phyloP scores from a whole-genome alignment of 2,797 vertebrate species.

The Mormyrops boulengeri region DNA sequence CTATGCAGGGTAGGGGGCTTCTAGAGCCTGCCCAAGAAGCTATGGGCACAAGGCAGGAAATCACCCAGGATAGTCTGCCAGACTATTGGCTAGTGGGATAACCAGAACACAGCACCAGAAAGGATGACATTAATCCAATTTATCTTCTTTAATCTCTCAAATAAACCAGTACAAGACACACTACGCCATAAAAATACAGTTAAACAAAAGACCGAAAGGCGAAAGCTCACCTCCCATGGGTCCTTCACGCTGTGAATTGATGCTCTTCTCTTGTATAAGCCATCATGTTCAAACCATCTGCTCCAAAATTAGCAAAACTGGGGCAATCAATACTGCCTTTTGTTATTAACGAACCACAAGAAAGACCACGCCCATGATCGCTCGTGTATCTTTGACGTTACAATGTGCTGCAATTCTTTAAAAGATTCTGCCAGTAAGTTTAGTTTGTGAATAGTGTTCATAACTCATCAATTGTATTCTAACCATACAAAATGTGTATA shows the following conservation, averaged over 20 bases:
- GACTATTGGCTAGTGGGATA: neutral
- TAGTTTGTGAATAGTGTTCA: neutral
- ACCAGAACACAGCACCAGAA: neutral
- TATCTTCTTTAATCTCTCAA: slow-evolving; percentile 12
- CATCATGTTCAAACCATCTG: neutral
- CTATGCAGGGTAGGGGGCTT: neutral
- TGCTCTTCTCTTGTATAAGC: neutral
- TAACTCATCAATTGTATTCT: neutral
- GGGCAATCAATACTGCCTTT: neutral
- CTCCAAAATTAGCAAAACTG: neutral
- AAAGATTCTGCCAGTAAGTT: neutral
- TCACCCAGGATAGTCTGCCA: neutral
- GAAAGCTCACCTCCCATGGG: neutral
- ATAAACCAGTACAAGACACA: slow-evolving; percentile 5
- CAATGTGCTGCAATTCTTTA: neutral
- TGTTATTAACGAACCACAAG: neutral
- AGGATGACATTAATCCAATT: neutral
- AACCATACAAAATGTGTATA: neutral
- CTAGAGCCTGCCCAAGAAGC: neutral
- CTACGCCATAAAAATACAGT: neutral
- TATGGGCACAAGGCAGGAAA: neutral
- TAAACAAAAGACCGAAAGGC: neutral
- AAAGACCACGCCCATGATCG: too few relatives aligned
- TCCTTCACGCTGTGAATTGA: neutral
- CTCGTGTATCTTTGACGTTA: neutral